Base-by-base conservation (phyloP, 2,113 vertebrate species). In the Catharus fuscescens region DNA sequence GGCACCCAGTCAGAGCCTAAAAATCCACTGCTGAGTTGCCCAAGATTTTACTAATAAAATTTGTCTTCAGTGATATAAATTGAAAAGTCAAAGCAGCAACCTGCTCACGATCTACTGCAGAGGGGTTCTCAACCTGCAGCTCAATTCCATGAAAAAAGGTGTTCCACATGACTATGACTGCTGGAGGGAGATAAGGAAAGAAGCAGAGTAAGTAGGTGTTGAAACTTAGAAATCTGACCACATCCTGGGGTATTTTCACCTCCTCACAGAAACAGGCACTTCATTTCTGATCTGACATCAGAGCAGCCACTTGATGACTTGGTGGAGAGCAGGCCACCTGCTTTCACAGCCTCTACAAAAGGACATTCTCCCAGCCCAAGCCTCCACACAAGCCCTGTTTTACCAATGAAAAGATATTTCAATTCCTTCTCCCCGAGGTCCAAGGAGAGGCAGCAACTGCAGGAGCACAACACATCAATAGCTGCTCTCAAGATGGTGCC, bases 1-100 rank as follows among this genome's bases (percentile, higher is more conserved):
- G 93, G 89, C 93, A 96, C 84, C 91, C 89, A 87, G 69, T 93
- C 91, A 92, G 89, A 95, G 74, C 60, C 87, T 85, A 82, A 95
- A 96, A 95, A 92, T 91, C 87, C 81, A 87, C 60, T 54, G 89
- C 92, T 95, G 62, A 92, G 66, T 85, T 92, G 74, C 87, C 89
- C 78, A 91, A 92, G 47, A 57, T 72, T 85, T 91, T 79, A 80
- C 73, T 91, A 81, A 95, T 92, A 91, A 95, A 91, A 91, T 92
- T 95, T 94, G 80, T 88, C 93, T 95, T 93, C 66, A 57, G 86
- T 2, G 9, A 76, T 76, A 90, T 57, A 93, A 93, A 93, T 79
- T 90, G 87, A 60, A 76, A 95, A 95, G 74, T 81, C 94, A 87
- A 91, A 94, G 38, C 59, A 87, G 91, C 80, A 96, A 93, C 66